Evolutionary conservation across 2,888 invertebrate genomes (phyloP), one percentile per base, ranked within the genome.

Genomic region (Coleophora deauratella): DNA sequence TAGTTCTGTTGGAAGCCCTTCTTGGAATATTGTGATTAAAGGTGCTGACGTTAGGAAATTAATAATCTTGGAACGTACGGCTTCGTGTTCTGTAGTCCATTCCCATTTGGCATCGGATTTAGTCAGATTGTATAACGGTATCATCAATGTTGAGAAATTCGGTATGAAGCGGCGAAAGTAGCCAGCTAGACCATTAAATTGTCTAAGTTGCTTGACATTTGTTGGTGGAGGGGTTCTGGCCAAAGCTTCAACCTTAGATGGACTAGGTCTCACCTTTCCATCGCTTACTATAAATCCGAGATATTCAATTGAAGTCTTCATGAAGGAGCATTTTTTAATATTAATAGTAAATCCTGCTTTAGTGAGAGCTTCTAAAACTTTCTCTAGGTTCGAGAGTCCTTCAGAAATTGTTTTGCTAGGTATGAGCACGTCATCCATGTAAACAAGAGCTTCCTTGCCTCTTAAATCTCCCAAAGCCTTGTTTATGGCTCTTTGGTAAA

Each of bases 111-210:
- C 30, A 10, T 42, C 41, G 0, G 9, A 12, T 27, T 38, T 38
- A 0, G 49, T 48, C 1, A 49, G 27, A 9, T 38, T 13, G 31
- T 46, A 46, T 0, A 49, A 11, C 1, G 46, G 46, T 3, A 27
- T 31, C 45, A 43, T 46, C 2, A 33, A 35, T n/a, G 4, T 10
- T 0, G 47, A 41, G 33, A 49, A 49, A 27, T 44, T 45, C 0
- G 49, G 49, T 0, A 49, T 30, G 13, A 45, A 47, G 15, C 42
- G 41, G 3, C 52, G 35, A 39, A 57, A 55, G 31, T 54, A 55
- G 1, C 50, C 41, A 1, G 53, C 52, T 2, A 55, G 31, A 1
- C 57, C 50, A 38, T 44, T 44, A 13, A 51, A 54, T 28, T 54
- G 51, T 21, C 55, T n/a, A n/a, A n/a, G n/a, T n/a, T n/a, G n/a